Conservation (phyloP, 2,797 vertebrate species). For the Alca torda region DNA sequence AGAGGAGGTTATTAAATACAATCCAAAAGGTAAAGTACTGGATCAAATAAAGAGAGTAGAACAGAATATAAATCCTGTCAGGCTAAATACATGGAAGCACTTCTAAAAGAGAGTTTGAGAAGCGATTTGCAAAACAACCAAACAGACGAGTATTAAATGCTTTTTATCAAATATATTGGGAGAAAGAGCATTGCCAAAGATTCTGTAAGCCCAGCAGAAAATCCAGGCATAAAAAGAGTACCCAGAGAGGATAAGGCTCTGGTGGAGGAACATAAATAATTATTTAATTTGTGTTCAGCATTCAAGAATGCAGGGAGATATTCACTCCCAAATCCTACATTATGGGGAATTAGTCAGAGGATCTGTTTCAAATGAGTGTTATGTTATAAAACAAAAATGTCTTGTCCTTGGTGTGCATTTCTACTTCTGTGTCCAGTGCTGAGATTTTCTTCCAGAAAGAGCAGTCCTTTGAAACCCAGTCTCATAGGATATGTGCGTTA, state of each 20-base stretch:
- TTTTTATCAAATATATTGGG: background rate
- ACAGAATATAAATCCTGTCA: background rate
- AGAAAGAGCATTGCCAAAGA: background rate
- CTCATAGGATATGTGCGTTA: background rate
- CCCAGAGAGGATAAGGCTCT: background rate
- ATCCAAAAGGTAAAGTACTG: background rate
- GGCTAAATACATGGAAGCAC: background rate
- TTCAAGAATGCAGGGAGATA: rapidly evolving
- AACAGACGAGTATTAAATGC: background rate
- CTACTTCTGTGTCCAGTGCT: background rate
- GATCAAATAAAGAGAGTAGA: background rate
- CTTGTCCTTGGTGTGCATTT: background rate
- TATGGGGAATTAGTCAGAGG: background rate
- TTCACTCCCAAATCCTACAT: background rate
- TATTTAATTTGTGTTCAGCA: background rate
- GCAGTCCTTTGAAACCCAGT: background rate
- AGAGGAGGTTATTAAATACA: background rate
- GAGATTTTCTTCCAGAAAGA: background rate
- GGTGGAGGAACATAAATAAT: background rate
- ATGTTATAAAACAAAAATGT: background rate
- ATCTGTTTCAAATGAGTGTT: background rate
- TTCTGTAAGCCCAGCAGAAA: background rate
- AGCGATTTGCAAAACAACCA: background rate
- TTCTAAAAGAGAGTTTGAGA: background rate
- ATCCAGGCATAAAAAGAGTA: background rate